Percentiles rank a stretch among this genome's conserved stretches.
Conservation (phyloP, 2,797 vertebrate genomes). For the Dicrostonyx torquatus region DNA sequence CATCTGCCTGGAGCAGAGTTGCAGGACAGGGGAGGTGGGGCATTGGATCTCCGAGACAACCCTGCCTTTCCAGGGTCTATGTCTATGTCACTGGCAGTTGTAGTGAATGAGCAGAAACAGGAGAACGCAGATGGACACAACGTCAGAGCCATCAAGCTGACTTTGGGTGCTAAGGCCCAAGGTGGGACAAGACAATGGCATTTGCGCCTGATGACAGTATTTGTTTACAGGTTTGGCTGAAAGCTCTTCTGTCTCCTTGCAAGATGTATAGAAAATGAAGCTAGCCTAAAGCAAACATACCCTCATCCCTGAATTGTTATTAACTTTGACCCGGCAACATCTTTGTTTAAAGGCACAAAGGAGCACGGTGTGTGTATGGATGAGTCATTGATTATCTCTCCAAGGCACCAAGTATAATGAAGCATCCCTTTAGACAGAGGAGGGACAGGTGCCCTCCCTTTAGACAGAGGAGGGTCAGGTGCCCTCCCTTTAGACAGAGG, state of each 20-base stretch:
- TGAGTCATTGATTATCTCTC: background rate
- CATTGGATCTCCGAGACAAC: slow-evolving; percentile 64
- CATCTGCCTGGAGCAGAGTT: slow-evolving; percentile 40
- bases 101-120: background rate
- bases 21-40: slow-evolving; percentile 46
- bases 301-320: background rate
- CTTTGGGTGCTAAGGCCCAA: background rate
- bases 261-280: background rate
- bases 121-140: background rate
- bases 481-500: too few species aligned
- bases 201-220: background rate
- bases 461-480: too few species aligned
- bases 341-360: slow-evolving; percentile 13
- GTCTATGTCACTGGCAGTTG: slow-evolving; percentile 38
- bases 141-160: background rate
- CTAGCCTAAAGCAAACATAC: background rate
- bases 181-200: too few species aligned
- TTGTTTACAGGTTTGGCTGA: background rate
- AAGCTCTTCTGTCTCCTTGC: background rate
- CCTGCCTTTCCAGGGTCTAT: slow-evolving; percentile 63
- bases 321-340: background rate
- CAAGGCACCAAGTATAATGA: background rate
- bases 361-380: background rate
- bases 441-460: background rate
- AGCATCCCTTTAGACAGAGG: background rate